Evolutionary conservation across 1,140 invertebrate genomes (phyloP).

Genomic region (Bombus fervidus): DNA sequence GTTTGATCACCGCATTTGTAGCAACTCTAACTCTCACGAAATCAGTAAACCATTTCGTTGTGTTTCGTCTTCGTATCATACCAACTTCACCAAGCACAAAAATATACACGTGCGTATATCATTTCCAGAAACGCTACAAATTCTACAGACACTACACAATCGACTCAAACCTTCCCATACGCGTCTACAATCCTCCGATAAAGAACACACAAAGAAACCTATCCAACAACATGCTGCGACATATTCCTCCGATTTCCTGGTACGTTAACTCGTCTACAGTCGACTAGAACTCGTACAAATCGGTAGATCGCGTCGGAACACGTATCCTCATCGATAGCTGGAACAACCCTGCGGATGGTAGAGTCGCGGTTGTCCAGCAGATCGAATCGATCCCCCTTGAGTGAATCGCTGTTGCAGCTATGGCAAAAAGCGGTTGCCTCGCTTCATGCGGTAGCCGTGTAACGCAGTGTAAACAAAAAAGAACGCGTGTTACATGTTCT

Average conservation of each 20-base stretch:
- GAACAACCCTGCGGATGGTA: not conserved
- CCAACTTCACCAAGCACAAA: too few species aligned
- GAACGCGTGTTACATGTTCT: constrained; percentile 59
- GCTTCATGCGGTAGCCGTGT: constrained; percentile 72
- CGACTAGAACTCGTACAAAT: not conserved
- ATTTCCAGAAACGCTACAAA: not conserved
- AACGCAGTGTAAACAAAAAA: constrained; percentile 75
- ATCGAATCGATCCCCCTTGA: constrained; percentile 62
- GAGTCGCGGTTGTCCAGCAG: not conserved
- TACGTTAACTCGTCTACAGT: too few species aligned
- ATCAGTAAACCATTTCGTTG: too few species aligned
- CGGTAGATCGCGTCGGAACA: not conserved
- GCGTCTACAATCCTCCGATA: too few species aligned
- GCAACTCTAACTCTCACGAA: too few species aligned
- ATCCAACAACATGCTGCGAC: not conserved
- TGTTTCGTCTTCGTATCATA: too few species aligned
- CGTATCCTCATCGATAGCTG: not conserved
- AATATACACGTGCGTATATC: not conserved
- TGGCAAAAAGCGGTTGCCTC: constrained; percentile 72
- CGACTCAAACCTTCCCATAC: not conserved
- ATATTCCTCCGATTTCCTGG: not conserved
- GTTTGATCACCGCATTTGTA: not conserved
- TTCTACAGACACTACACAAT: not conserved
- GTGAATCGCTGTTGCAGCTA: constrained; percentile 48
- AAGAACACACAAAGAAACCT: not conserved